Base-by-base conservation (phyloP, 2,797 vertebrate genomes). In the Leuciscus waleckii region DNA sequence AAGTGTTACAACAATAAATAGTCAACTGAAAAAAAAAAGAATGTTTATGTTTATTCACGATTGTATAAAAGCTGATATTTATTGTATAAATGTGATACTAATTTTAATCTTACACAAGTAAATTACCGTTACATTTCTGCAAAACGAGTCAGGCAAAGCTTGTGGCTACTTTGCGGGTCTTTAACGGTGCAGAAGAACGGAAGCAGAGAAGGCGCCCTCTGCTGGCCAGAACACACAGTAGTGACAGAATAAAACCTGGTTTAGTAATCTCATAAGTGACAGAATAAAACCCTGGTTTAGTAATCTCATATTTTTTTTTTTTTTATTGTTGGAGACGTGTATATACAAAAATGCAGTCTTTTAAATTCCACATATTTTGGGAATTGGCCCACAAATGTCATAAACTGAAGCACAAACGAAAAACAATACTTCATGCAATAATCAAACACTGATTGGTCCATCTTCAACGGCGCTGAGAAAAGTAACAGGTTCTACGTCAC, bases 71-170 rank as follows among this genome's bases (percentile, higher is more conserved):
- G 29, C 2, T n/a, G 0, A 10, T 6, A 1, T 23, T 32, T 23
- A 32, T 5, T 49, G 11, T 35, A 67, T 67, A 8, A 37, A 54
- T 67, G 0, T 35, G 5, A 51, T 29, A 10, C 41, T 10, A 10
- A 32, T 39, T n/a, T 41, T 7, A 32, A 16, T n/a, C 13, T 32
- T 43, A 67, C 11, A 69, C 1, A 6, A 32, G 13, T 9, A 10
- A 54, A 68, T 10, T 3, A 29, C n/a, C 56, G 4, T 54, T 76
- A 19, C 1, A 54, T 41, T 69, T 68, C 5, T 2, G 35, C 26
- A 19, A 69, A 67, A 54, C 16, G 7, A 69, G 54, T 43, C 82
- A 77, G 82, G 82, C 82, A 84, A 23, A 41, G 46, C 56, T 14
- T 41, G 19, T 74, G 69, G 69, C 81, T n/a, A 26, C 81, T 82